phyloP scores from a whole-genome alignment of 2,797 vertebrate species.

The Salmo trutta region DNA sequence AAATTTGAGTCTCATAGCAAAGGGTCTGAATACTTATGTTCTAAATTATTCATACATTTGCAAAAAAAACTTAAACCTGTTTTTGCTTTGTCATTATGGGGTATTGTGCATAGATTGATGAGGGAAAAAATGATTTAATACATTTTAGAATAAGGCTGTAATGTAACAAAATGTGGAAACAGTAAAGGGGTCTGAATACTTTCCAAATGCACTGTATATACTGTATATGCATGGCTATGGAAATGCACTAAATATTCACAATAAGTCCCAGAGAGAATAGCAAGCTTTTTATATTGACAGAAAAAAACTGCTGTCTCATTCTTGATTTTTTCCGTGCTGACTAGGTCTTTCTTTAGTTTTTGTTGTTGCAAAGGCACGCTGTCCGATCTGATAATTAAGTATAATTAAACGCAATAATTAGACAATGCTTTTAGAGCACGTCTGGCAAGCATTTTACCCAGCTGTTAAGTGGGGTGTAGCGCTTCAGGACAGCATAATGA shows the following conservation, averaged over 20 bases:
- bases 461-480: constrained; percentile 36
- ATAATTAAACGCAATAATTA: constrained; percentile 25
- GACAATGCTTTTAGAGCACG: constrained; percentile 30
- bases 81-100: too few species aligned
- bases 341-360: not conserved
- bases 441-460: constrained; percentile 14
- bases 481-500: constrained; percentile 24
- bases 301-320: not conserved
- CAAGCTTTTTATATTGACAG: not conserved
- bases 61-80: too few species aligned
- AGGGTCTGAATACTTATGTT: too few species aligned
- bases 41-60: too few species aligned
- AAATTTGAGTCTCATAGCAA: too few species aligned
- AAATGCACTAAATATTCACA: constrained; percentile 26
- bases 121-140: too few species aligned
- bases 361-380: constrained; percentile 13
- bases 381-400: constrained; percentile 12
- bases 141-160: too few species aligned
- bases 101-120: too few species aligned
- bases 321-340: not conserved
- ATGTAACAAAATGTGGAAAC: too few species aligned
- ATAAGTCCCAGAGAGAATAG: constrained; percentile 19
- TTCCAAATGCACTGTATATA: constrained; percentile 32
- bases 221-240: constrained; percentile 33
- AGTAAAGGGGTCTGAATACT: too few species aligned